phyloP scores from a whole-genome alignment of 37 sponge, comb jelly and placozoan genomes.

The Agelas oroides region DNA sequence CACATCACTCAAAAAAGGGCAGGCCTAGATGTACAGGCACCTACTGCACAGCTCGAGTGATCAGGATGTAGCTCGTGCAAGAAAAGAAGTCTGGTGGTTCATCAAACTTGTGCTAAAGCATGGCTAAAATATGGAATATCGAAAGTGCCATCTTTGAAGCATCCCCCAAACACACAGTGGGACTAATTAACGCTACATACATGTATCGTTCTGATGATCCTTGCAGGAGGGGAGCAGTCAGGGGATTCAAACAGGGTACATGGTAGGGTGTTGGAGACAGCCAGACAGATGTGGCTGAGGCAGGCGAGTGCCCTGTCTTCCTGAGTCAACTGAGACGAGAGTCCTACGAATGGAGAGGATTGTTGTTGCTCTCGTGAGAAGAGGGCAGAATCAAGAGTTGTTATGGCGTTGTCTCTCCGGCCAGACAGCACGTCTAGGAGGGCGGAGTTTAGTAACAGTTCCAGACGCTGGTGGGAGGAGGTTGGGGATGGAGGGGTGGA shows the following conservation, averaged over 20 bases:
- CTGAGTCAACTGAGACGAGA: not conserved
- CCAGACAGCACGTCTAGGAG: conserved; percentile 33
- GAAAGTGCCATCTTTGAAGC: too few relatives aligned
- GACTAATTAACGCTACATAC: too few relatives aligned
- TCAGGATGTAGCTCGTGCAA: too few relatives aligned
- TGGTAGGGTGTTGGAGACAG: not conserved
- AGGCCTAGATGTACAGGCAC: too few relatives aligned
- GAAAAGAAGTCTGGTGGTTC: too few relatives aligned
- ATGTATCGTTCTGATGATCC: too few relatives aligned
- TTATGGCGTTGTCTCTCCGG: conserved; percentile 3
- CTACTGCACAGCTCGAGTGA: too few relatives aligned
- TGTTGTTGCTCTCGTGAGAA: not conserved
- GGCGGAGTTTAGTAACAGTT: conserved; percentile 28
- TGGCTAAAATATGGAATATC: too few relatives aligned
- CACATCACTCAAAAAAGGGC: too few relatives aligned
- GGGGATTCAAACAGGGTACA: not conserved
- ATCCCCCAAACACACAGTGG: too few relatives aligned
- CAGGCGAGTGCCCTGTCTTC: not conserved
- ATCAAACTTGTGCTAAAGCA: too few relatives aligned
- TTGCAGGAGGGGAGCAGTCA: too few relatives aligned
- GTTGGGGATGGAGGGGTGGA: not conserved
- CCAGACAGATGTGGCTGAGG: not conserved
- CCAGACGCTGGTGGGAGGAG: conserved; percentile 22
- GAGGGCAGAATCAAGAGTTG: not conserved
- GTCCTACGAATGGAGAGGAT: not conserved